Conservation (phyloP, 2,888 invertebrate genomes). For the Heliconius ismenius region DNA sequence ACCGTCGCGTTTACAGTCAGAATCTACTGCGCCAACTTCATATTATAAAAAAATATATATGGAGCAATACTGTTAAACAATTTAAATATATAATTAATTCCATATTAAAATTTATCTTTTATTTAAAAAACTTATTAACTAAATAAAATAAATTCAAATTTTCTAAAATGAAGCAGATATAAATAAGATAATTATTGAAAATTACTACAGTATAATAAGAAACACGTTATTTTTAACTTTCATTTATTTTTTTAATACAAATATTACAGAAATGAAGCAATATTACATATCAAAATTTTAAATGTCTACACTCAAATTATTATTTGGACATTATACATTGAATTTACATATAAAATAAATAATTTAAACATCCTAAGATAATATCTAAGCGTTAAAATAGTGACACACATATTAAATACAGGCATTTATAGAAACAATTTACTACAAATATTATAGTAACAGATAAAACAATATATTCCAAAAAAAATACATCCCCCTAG, state of each 20-base stretch:
- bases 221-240: conserved; percentile 4
- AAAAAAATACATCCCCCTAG: conserved; percentile 20
- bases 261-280: background rate
- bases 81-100: background rate
- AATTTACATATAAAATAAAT: background rate
- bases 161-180: background rate
- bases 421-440: background rate
- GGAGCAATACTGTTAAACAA: background rate
- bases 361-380: background rate
- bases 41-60: background rate
- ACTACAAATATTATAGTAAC: background rate
- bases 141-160: background rate
- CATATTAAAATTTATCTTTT: background rate
- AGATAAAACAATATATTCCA: conserved; percentile 19
- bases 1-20: background rate
- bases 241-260: conserved; percentile 2
- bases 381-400: background rate
- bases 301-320: background rate
- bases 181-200: background rate
- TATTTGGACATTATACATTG: background rate
- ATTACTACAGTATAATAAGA: background rate
- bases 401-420: background rate
- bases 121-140: background rate
- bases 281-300: background rate
- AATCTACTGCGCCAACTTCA: background rate